Evolutionary conservation across 2,797 vertebrate species (phyloP), one percentile per base, ranked within the genome.

Genomic region (Lagodon rhomboides): DNA sequence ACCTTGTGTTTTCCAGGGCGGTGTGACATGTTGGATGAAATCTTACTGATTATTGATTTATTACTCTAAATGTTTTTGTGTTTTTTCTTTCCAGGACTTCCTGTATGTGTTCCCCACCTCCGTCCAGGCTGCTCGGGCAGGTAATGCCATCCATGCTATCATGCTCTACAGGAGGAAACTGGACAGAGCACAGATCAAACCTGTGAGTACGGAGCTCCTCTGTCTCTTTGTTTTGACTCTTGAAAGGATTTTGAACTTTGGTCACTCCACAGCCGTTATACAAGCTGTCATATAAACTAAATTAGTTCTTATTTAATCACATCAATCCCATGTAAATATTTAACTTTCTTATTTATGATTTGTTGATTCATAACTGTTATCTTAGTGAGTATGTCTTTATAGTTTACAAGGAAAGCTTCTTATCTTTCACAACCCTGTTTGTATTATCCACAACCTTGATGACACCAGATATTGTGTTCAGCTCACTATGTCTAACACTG

Each of bases 101-200:
- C 93, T 99, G 59, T 97, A 97, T 34, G 87, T 97, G 34, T 80
- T 82, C 71, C 98, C 98, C 20, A 98, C 97, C 1, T 88, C 89
- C 50, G 46, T 97, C 25, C 98, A 98, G 93, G 97, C 98, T 0
- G 98, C 98, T 44, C 94, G 98, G 79, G 97, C 98, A 41, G 98
- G 97, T 46, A 99, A 99, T 43, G 87, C 96, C 85, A 96, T 99
- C 90, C 97, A 99, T 30, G 91, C 97, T 54, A 94, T 96, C 84
- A 96, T 99, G 93, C 92, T 98, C 9, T 99, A 99, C 90, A 94
- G 98, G 68, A 97, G 97, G 74, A 97, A 96, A 87, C 94, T 99
- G 85, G 98, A 99, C 94, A 92, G 98, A 72, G 97, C 98, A 53
- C 97, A 99, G 88, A 94, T 99, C 86, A 97, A 97, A 81, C 98